A percentile compares a stretch with the other conserved stretches of the same genome.
Conservation (phyloP, 2,113 vertebrate species). For the Serilophus lunatus region DNA sequence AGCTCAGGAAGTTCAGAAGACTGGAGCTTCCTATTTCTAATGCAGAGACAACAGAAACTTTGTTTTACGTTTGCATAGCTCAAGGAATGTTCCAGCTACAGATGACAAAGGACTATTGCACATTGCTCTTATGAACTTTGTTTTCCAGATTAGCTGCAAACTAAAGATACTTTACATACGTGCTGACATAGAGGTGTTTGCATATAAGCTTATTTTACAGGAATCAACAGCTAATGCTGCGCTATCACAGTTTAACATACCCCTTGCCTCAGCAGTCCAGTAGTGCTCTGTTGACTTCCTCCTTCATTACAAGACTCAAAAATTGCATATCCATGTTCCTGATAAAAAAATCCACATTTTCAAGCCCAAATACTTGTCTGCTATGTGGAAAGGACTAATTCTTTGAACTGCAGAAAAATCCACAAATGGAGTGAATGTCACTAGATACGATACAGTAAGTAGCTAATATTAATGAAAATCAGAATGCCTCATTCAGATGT, state of each 20-base stretch:
- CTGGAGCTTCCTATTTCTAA: slow-evolving; percentile 18
- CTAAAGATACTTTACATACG: accelerated
- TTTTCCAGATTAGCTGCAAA: neutral
- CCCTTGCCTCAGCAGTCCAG: neutral
- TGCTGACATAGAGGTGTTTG: neutral
- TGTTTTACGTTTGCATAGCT: neutral
- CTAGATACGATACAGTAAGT: neutral
- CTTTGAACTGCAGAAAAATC: neutral
- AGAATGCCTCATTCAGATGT: neutral
- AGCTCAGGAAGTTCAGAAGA: neutral
- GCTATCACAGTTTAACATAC: accelerated
- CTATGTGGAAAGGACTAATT: neutral
- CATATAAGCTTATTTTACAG: neutral
- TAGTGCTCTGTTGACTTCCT: neutral
- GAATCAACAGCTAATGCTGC: neutral
- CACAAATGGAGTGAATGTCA: neutral
- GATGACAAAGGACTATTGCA: neutral
- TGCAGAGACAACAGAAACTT: neutral
- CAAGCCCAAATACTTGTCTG: neutral
- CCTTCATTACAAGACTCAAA: neutral
- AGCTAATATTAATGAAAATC: neutral
- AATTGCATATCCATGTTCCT: neutral
- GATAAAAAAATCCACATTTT: neutral
- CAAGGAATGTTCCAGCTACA: neutral
- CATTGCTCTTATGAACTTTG: neutral